phyloP scores from a whole-genome alignment of 2,888 invertebrate genomes.

The Smittia aterrima region DNA sequence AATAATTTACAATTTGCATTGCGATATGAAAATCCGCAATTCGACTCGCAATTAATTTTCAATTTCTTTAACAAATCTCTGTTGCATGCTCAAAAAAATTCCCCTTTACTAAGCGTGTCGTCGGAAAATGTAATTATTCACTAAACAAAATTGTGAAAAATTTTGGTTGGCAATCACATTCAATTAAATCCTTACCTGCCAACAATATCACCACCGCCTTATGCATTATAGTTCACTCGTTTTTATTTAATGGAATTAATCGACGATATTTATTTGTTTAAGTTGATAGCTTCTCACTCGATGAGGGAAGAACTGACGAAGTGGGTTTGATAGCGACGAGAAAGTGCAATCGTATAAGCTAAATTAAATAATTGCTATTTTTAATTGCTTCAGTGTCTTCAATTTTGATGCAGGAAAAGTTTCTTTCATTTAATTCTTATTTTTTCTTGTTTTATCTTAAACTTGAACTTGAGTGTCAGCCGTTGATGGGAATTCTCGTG shows the following conservation, averaged over 20 bases:
- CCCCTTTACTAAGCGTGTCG: too few species aligned
- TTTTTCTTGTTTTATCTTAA: background rate
- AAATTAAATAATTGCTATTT: constrained; percentile 15
- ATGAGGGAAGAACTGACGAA: background rate
- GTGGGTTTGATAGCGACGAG: background rate
- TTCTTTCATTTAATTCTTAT: background rate
- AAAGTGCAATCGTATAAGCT: background rate
- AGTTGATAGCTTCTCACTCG: background rate
- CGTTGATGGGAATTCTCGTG: too few species aligned
- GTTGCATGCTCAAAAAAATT: too few species aligned
- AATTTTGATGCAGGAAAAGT: background rate
- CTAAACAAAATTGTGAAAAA: too few species aligned
- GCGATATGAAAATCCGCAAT: too few species aligned
- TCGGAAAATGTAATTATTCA: too few species aligned
- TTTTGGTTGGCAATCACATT: too few species aligned
- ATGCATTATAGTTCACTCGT: background rate
- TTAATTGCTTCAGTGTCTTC: constrained; percentile 6
- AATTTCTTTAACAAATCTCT: too few species aligned
- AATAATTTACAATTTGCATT: too few species aligned
- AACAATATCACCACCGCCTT: constrained; percentile 9
- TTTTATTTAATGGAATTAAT: background rate
- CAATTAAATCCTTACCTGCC: background rate
- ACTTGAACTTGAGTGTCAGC: too few species aligned
- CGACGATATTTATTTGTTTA: background rate
- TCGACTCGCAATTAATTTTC: too few species aligned